Evolutionary conservation across 1,140 invertebrate genomes (phyloP).

Genomic region (Eubasilissa regina): DNA sequence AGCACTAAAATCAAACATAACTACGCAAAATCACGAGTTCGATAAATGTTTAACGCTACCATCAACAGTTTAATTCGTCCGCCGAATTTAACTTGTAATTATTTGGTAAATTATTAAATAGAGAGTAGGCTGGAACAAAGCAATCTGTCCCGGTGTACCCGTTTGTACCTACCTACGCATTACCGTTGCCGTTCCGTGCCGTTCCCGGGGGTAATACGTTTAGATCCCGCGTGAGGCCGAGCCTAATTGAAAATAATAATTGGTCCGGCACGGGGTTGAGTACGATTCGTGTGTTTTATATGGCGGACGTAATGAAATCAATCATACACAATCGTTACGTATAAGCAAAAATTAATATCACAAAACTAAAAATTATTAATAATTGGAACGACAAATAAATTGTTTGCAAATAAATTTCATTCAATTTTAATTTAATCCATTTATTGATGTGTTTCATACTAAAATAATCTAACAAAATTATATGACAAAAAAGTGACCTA

Average conservation of each 20-base stretch:
- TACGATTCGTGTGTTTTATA: background rate
- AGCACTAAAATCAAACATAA: too few species aligned
- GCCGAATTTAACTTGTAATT: slow-evolving; percentile 28
- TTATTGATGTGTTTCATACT: too few species aligned
- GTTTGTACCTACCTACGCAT: background rate
- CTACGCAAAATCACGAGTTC: too few species aligned
- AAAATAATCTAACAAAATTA: too few species aligned
- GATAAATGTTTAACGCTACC: background rate
- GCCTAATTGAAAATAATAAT: slow-evolving; percentile 40
- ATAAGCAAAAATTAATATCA: too few species aligned
- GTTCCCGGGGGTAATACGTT: slow-evolving; percentile 13
- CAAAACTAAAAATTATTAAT: too few species aligned
- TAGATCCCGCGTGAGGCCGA: slow-evolving; percentile 2
- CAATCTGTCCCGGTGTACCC: slow-evolving; percentile 9
- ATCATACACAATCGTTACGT: too few species aligned
- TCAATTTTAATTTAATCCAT: too few species aligned
- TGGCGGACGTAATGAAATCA: too few species aligned
- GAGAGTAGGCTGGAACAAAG: background rate
- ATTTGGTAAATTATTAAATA: slow-evolving; percentile 31
- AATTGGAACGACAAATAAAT: too few species aligned
- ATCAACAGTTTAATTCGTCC: background rate
- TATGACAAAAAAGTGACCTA: too few species aligned
- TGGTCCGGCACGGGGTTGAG: background rate
- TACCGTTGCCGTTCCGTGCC: background rate
- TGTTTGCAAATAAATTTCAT: too few species aligned